Evolutionary conservation across 2,888 invertebrate genomes (phyloP), one percentile per base, ranked within the genome.

Genomic region (Halictus ligatus): DNA sequence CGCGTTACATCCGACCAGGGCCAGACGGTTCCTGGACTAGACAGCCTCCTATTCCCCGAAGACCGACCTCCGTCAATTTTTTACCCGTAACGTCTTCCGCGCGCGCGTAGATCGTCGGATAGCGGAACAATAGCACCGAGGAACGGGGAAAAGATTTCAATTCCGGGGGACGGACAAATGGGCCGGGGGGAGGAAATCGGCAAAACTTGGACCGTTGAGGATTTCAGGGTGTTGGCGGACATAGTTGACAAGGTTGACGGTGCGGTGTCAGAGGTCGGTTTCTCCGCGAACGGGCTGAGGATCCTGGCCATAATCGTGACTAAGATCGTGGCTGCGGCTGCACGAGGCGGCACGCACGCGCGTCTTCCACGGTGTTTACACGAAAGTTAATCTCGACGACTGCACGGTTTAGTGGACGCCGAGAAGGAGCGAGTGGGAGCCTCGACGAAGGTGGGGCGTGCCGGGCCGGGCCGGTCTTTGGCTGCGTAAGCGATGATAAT

Each of bases 351-450:
- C 8, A 85, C 88, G 88, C 88, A 74, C 76, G 82, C 81, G 84
- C 83, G 64, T 80, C 67, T 78, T 86, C 71, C 72, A 60, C 85
- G 89, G 80, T 91, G 91, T 92, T 93, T 92, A 92, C 91, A 89
- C 91, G 90, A 91, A 92, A 92, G 90, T 93, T 93, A 92, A 92
- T 92, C 90, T 85, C 89, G 60, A 29, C 60, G 90, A 83, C 90
- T 78, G 80, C 54, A 77, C 73, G 82, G 84, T 80, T 69, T 84
- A 77, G 81, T 64, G 85, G 82, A 82, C 71, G 81, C 82, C 50
- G 69, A 81, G 81, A 80, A 82, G 83, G 75, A 85, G 58, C 73
- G 78, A 80, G 77, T 35, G 50, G 80, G 83, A 67, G 79, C 35
- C 82, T 29, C 78, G 78, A 48, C 54, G 81, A 54, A 74, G 71